These are phyloP conservation scores for Sweltsa coloradensis DNA, from an alignment of 1,140 invertebrate genomes.

Conservation along the genomic window DNA sequence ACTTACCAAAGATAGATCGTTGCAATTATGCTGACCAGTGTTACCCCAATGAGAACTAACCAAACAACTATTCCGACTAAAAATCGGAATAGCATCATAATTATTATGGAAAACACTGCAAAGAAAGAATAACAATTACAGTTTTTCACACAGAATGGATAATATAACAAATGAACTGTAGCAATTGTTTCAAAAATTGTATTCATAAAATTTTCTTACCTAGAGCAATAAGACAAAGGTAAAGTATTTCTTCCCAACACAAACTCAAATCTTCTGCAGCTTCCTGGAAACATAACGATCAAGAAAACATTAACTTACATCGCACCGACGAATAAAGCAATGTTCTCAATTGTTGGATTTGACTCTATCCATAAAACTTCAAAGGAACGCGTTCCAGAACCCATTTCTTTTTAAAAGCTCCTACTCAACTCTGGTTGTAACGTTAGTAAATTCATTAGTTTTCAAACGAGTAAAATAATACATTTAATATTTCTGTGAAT, in stretches of 20 bases:
- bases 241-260: slow-evolving; percentile 47
- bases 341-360: no score
- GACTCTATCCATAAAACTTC: no score
- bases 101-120: slow-evolving; percentile 42
- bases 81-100: slow-evolving; percentile 47
- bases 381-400: no score
- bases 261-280: slow-evolving; percentile 43
- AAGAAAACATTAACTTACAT: slow-evolving; percentile 4
- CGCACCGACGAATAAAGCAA: no score
- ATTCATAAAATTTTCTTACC: slow-evolving; percentile 32
- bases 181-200: neutral
- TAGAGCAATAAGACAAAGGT: slow-evolving; percentile 44
- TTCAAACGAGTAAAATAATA: no score
- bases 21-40: slow-evolving; percentile 41
- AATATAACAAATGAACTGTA: slow-evolving; percentile 1
- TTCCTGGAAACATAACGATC: slow-evolving; percentile 35
- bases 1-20: slow-evolving; percentile 57
- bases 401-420: no score
- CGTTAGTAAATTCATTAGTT: no score
- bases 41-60: slow-evolving; percentile 45
- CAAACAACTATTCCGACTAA: slow-evolving; percentile 52
- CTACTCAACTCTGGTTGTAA: no score
- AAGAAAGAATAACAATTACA: slow-evolving; percentile 15
- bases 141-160: slow-evolving; percentile 2
- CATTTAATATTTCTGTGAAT: no score